phyloP scores from a whole-genome alignment of 2,113 vertebrate species.

The Phyllostomus hastatus region DNA sequence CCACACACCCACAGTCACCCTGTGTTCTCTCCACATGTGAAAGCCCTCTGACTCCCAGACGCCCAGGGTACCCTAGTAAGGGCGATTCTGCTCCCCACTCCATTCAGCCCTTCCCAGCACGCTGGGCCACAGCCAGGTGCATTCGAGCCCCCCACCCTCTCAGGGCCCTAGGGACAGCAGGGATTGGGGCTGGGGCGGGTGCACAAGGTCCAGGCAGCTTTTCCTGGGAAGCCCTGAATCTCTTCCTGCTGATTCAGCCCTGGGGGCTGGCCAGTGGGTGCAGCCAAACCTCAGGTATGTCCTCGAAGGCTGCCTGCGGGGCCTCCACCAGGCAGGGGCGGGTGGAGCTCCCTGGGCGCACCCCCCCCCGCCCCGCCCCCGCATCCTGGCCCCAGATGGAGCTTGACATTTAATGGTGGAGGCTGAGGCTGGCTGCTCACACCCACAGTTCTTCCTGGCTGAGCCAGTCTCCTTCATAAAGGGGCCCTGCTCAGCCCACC shows the following conservation, averaged over 20 bases:
- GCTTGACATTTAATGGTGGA: background rate
- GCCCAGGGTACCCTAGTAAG: rapidly evolving
- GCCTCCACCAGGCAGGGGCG: background rate
- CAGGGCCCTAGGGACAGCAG: rapidly evolving
- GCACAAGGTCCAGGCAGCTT: background rate
- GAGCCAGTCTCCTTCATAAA: background rate
- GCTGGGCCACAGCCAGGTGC: rapidly evolving
- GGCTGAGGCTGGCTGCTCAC: background rate
- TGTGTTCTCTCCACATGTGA: too few species aligned
- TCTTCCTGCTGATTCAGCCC: conserved; percentile 60
- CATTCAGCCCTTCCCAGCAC: background rate
- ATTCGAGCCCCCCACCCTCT: background rate
- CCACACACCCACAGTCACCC: background rate
- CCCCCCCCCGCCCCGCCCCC: background rate
- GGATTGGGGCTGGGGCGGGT: background rate
- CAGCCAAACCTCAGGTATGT: conserved; percentile 76
- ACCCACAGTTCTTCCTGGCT: background rate
- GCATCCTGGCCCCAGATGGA: background rate
- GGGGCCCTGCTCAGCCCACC: background rate
- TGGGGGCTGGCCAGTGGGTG: background rate
- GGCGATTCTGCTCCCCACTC: rapidly evolving
- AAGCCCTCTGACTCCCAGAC: background rate
- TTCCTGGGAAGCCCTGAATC: background rate
- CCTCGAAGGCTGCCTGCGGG: background rate
- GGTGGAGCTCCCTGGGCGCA: background rate